Evolutionary conservation across 2,113 vertebrate species (phyloP), one percentile per base, ranked within the genome.

Genomic region (Lutjanus erythropterus): DNA sequence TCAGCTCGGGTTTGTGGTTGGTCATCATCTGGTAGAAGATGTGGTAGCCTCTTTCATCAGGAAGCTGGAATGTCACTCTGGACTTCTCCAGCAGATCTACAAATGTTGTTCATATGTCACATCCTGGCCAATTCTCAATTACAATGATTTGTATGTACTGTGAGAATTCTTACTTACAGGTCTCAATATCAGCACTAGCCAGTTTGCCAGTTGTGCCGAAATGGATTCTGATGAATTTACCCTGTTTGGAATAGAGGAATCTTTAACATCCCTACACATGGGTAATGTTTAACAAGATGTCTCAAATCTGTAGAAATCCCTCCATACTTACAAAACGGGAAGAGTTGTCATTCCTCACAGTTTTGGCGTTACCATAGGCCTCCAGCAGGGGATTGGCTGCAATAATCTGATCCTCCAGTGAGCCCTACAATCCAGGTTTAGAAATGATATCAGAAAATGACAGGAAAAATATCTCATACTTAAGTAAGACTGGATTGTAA

Each of bases 21-120:
- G 91, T 92, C 89, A 92, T 90, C 88, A 92, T 92, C 86, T 92
- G 91, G 80, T 81, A 92, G 88, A 92, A 92, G 84, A 92, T 91
- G 66, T 92, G 91, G 83, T 92, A 92, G 78, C 91, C 86, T 91
- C 91, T 91, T 66, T 92, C 91, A 86, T 89, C 85, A 6, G 83
- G 39, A 72, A 92, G 91, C 86, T 92, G 91, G 83, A 83, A 91
- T 70, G 89, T 75, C 67, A 92, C 88, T 92, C 91, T 89, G 18
- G 91, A 92, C 81, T 92, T 92, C 79, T 92, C 91, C 81, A 91
- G 89, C 86, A 92, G 89, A 89, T 92, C 91, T 92, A 27, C 12
- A 81, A 72, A 73, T 29, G 16, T 80, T 55, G 23, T 31, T 75
- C 2, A 44, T 44, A 3, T 44, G 41, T 87, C n/a, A 84, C 16